Conservation (phyloP, 2,888 invertebrate species). For the Netelia fuscicornis region DNA sequence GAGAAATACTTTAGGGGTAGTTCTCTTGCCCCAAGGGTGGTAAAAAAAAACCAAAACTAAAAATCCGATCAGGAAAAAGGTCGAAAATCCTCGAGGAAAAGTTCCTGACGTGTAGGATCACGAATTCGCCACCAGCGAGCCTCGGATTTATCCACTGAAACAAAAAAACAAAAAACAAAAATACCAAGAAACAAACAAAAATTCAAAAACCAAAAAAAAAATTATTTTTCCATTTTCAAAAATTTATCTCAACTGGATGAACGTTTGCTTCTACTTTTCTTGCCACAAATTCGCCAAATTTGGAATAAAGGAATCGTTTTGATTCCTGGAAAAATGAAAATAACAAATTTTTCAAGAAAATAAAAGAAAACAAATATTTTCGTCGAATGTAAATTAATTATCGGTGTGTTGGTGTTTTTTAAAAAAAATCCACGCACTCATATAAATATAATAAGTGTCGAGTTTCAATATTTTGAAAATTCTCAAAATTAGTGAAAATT, state of each 20-base stretch:
- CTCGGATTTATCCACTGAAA: conserved; percentile 13
- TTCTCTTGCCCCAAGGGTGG: conserved; percentile 9
- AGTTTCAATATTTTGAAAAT: background rate
- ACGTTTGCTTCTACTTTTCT: background rate
- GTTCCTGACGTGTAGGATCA: conserved; percentile 31
- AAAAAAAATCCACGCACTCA: background rate
- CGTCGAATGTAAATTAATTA: background rate
- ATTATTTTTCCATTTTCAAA: background rate
- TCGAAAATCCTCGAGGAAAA: conserved; percentile 39
- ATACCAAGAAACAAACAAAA: background rate
- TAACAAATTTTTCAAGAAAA: background rate
- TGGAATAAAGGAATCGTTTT: conserved; percentile 3
- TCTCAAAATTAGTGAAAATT: conserved; percentile 12
- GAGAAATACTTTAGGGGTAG: conserved; percentile 9
- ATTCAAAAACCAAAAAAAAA: background rate
- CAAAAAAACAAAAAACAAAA: background rate
- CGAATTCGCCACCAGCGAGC: conserved; percentile 42
- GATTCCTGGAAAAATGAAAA: background rate
- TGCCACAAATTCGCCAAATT: background rate
- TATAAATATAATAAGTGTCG: background rate
- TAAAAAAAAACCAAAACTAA: conserved; percentile 34
- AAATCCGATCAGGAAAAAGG: conserved; percentile 12
- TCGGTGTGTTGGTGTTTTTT: conserved; percentile 14
- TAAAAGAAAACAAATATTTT: background rate
- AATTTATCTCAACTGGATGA: background rate